These are phyloP conservation scores for Panulirus ornatus DNA, from an alignment of 1,140 invertebrate species.

Conservation along the genomic window DNA sequence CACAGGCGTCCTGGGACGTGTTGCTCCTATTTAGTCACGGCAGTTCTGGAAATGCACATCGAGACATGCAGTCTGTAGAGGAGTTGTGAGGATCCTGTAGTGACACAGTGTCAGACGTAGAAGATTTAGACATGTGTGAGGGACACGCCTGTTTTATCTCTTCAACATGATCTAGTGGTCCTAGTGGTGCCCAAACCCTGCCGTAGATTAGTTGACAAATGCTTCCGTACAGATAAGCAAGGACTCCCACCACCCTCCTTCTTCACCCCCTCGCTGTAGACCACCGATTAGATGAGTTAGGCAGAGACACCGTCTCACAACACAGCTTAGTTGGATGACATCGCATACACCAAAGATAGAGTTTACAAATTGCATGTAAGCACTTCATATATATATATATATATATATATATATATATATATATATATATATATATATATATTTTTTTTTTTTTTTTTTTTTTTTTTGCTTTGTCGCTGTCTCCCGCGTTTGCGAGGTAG, in stretches of 20 bases:
- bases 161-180: too few relatives aligned
- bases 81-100: neutral
- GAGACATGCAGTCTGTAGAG: neutral
- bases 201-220: too few relatives aligned
- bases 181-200: too few relatives aligned
- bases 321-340: neutral
- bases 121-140: neutral
- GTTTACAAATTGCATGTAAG: neutral
- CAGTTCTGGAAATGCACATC: neutral
- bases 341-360: neutral
- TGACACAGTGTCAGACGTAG: neutral
- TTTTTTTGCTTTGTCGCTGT: too few relatives aligned
- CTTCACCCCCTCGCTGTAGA: too few relatives aligned
- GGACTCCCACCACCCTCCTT: too few relatives aligned
- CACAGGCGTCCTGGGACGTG: neutral
- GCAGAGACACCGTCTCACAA: too few relatives aligned
- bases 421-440: conserved; percentile 17
- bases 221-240: too few relatives aligned
- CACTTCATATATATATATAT: neutral
- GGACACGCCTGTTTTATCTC: neutral
- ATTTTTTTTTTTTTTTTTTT: neutral
- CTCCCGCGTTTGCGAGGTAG: too few relatives aligned
- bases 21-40: too few relatives aligned
- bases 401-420: neutral
- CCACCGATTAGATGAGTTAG: too few relatives aligned